Conservation (phyloP, 2,113 vertebrate genomes). For the Meleagris gallopavo region DNA sequence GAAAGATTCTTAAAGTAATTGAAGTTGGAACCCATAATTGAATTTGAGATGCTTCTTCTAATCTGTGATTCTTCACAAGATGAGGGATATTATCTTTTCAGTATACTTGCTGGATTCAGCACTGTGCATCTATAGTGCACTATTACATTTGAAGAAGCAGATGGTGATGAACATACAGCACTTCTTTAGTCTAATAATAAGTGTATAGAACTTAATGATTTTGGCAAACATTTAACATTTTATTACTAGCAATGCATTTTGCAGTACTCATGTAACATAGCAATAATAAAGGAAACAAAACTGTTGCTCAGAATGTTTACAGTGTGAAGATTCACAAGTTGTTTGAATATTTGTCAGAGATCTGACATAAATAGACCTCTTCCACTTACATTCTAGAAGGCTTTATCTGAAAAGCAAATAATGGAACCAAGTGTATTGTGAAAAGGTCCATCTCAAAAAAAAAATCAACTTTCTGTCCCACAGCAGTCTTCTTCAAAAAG, state of each 20-base stretch:
- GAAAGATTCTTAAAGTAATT: constrained; percentile 40
- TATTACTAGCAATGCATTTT: constrained; percentile 16
- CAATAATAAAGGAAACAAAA: constrained; percentile 39
- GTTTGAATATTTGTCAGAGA: background rate
- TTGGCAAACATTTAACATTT: constrained; percentile 47
- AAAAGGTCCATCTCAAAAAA: background rate
- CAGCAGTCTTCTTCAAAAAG: background rate
- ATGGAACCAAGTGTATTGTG: background rate
- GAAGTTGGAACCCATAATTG: constrained; percentile 46
- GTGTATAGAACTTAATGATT: constrained; percentile 42
- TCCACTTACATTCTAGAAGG: background rate
- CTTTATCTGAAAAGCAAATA: background rate
- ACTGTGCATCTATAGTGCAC: background rate
- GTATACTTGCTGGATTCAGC: background rate
- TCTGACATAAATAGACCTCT: background rate
- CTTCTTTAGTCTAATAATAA: constrained; percentile 45
- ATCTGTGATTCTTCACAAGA: constrained; percentile 42
- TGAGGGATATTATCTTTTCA: constrained; percentile 1
- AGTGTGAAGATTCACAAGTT: background rate
- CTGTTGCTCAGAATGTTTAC: background rate
- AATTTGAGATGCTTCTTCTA: constrained; percentile 17
- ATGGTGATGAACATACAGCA: constrained; percentile 49
- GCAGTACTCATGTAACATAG: background rate
- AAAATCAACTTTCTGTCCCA: background rate
- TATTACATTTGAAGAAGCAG: constrained; percentile 41